Conservation (phyloP, 2,888 invertebrate species). For the Drosophila cognata region DNA sequence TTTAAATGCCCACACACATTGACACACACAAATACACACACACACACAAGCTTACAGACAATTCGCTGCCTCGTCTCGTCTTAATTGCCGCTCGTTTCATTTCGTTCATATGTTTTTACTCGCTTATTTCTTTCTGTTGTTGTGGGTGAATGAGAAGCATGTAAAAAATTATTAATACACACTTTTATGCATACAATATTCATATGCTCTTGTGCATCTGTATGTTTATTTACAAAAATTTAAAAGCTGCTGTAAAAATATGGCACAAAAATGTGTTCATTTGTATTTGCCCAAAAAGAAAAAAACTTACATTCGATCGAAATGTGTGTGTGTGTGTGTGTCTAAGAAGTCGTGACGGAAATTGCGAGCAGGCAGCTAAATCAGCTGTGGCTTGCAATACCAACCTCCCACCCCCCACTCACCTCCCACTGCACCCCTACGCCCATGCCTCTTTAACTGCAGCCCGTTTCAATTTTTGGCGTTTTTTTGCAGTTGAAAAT, state of each 20-base stretch:
- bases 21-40: slow-evolving; percentile 7
- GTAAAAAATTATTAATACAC: slow-evolving; percentile 46
- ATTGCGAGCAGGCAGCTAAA: slow-evolving; percentile 57
- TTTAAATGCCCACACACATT: slow-evolving; percentile 63
- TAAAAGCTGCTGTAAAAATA: slow-evolving; percentile 54
- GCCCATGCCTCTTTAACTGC: slow-evolving; percentile 12
- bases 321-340: slow-evolving; percentile 19
- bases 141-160: slow-evolving; percentile 77
- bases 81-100: slow-evolving; percentile 62
- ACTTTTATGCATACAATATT: slow-evolving; percentile 42
- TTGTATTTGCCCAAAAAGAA: slow-evolving; percentile 23
- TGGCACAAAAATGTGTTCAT: slow-evolving; percentile 34
- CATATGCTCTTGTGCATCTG: slow-evolving; percentile 13
- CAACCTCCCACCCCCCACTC: background rate
- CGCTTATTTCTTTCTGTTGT: slow-evolving; percentile 49
- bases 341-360: slow-evolving; percentile 70
- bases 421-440: background rate
- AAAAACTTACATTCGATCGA: slow-evolving; percentile 33
- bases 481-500: slow-evolving; percentile 35
- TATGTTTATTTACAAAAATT: slow-evolving; percentile 11
- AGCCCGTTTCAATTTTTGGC: slow-evolving; percentile 14
- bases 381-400: slow-evolving; percentile 67
- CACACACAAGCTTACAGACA: slow-evolving; percentile 25
- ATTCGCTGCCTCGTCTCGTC: slow-evolving; percentile 63
- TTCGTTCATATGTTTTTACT: slow-evolving; percentile 39